These are phyloP conservation scores for Graphium colonna DNA, from an alignment of 2,888 invertebrate genomes.

Conservation along the genomic window DNA sequence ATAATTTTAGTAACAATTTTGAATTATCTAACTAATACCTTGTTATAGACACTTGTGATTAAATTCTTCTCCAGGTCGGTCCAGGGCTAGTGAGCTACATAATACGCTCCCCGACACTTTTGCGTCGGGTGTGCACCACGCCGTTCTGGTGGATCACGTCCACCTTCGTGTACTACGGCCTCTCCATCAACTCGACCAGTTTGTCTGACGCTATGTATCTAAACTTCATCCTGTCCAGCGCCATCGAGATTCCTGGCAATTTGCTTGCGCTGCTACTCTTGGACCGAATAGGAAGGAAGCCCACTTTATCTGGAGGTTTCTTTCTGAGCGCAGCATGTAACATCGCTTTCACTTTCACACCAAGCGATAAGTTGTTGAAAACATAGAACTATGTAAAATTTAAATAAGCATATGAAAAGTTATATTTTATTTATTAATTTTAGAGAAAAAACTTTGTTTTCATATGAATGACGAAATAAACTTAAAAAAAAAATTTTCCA, in stretches of 20 bases:
- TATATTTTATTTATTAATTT: too few relatives aligned
- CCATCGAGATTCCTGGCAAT: slow-evolving; percentile 87
- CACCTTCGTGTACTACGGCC: slow-evolving; percentile 88
- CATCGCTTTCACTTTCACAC: slow-evolving; percentile 63
- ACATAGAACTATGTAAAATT: too few relatives aligned
- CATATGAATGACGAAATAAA: too few relatives aligned
- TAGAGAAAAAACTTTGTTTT: too few relatives aligned
- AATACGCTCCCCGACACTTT: slow-evolving; percentile 67
- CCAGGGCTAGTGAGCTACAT: slow-evolving; percentile 52
- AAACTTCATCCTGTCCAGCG: slow-evolving; percentile 83
- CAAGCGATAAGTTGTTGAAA: slow-evolving; percentile 77
- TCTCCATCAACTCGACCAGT: slow-evolving; percentile 87
- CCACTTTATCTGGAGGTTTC: slow-evolving; percentile 79
- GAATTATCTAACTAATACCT: too few relatives aligned
- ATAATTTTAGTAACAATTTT: too few relatives aligned
- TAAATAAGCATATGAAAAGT: too few relatives aligned
- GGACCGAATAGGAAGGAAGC: slow-evolving; percentile 81
- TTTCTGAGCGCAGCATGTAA: slow-evolving; percentile 78
- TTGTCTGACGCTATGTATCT: slow-evolving; percentile 86
- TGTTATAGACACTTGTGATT: too few relatives aligned
- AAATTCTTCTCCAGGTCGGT: slow-evolving; percentile 10
- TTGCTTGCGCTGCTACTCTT: slow-evolving; percentile 80
- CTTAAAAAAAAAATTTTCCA: too few relatives aligned
- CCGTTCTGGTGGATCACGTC: slow-evolving; percentile 89
- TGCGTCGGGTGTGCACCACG: slow-evolving; percentile 81